Evolutionary conservation across 2,888 invertebrate species (phyloP), one percentile per base, ranked within the genome.

Genomic region (Pinctada fucata): DNA sequence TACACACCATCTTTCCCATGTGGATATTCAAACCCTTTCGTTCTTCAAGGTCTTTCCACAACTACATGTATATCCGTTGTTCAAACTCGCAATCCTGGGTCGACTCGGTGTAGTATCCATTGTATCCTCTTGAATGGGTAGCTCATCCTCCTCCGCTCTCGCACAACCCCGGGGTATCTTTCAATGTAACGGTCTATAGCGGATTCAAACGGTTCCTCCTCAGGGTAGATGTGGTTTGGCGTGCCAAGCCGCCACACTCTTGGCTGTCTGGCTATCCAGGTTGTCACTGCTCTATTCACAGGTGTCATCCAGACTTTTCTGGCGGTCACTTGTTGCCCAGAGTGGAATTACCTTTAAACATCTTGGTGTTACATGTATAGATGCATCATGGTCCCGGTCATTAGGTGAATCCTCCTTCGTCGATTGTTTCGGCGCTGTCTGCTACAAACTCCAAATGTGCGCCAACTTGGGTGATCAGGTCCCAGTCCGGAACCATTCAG

Each of bases 61-160:
- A 63, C 68, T 78, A 48, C 73, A 78, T 69, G 48, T 65, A 13
- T 58, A 48, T 72, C 67, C 73, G 48, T 13, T 72, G 76, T 78
- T 72, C 78, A 72, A 68, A n/a, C 3, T 78, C 65, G 31, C 45
- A 68, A 13, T 45, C 68, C 31, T 68, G 16, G 47, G 16, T 45
- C 68, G 68, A 13, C 47, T 16, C 67, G 49, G 47, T 72, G 72
- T 73, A 31, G 68, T 78, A 49, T 78, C 78, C 73, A 3, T 50
- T 5, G 16, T 63, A 49, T 70, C 69, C 48, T 52, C 47, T 1
- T 13, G 8, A 45, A n/a, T 68, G 48, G 72, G 78, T 78, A 8
- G 78, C 72, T 78, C 73, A 78, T 73, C 71, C 78, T 78, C 68
- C 68, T 73, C 72, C 58, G 73, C 73, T 68, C 73, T 73, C 73